Percentiles rank a stretch among this genome's conserved stretches.
These are phyloP conservation scores for Mobula hypostoma DNA, from an alignment of 2,113 vertebrate genomes.

Conservation along the genomic window DNA sequence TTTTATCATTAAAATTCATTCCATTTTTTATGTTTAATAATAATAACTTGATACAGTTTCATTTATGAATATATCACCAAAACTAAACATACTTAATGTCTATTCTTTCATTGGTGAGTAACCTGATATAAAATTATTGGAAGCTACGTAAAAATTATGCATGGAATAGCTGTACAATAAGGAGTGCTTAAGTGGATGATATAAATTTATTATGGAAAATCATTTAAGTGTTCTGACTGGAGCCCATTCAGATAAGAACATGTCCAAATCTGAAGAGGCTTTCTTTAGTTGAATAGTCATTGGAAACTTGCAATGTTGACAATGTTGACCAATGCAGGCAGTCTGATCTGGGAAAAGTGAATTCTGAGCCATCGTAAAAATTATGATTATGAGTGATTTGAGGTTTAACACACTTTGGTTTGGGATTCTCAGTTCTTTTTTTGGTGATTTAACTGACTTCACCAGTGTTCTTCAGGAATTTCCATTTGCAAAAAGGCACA, in stretches of 20 bases:
- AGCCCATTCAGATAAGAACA: not conserved
- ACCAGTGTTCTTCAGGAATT: not conserved
- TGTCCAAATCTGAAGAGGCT: not conserved
- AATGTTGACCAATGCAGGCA: not conserved
- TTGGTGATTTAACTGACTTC: too few relatives aligned
- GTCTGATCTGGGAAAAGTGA: not conserved
- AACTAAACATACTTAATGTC: not conserved
- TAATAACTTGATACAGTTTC: not conserved
- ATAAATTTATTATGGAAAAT: not conserved
- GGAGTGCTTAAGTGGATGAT: not conserved
- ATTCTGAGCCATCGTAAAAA: not conserved
- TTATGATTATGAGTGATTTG: too few relatives aligned
- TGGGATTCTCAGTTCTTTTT: too few relatives aligned
- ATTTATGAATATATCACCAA: not conserved
- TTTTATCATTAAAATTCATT: not conserved
- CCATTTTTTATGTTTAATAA: not conserved
- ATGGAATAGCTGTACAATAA: not conserved
- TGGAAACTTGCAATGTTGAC: not conserved
- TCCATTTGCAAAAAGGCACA: not conserved
- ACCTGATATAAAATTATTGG: not conserved
- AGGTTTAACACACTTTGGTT: too few relatives aligned
- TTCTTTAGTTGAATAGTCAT: not conserved
- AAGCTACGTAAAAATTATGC: not conserved
- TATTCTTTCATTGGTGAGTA: not conserved
- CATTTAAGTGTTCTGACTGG: not conserved